Evolutionary conservation across 2,888 invertebrate species (phyloP).

Genomic region (Phengaris alcon): DNA sequence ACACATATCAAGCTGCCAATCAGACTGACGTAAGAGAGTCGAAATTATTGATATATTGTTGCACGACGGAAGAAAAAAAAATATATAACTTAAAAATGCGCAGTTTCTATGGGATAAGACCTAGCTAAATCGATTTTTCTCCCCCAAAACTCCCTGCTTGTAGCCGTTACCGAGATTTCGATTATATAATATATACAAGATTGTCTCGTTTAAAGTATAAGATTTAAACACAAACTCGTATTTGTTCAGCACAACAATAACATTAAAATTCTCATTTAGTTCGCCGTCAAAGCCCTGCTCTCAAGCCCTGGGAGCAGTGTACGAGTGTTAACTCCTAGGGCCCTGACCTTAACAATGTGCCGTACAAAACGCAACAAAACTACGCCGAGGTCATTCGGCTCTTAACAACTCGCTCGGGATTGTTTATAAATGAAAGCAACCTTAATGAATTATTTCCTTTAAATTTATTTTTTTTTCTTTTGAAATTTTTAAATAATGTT

Average conservation of each 20-base stretch:
- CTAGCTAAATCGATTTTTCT: too few relatives aligned
- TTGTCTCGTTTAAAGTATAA: too few relatives aligned
- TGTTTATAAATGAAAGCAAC: conserved; percentile 15
- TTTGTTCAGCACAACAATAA: conserved; percentile 16
- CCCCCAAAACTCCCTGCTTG: too few relatives aligned
- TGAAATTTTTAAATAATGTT: background rate
- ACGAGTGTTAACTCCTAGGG: conserved; percentile 38
- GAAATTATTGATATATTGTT: too few relatives aligned
- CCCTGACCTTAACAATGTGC: conserved; percentile 39
- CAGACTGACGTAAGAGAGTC: too few relatives aligned
- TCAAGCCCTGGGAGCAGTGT: conserved; percentile 33
- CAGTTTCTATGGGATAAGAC: too few relatives aligned
- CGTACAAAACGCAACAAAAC: conserved; percentile 37
- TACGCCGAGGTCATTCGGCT: conserved; percentile 34
- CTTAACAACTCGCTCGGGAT: conserved; percentile 17
- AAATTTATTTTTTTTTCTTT: background rate
- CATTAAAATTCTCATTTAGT: conserved; percentile 32
- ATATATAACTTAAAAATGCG: too few relatives aligned
- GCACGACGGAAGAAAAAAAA: too few relatives aligned
- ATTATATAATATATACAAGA: too few relatives aligned
- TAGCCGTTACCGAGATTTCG: too few relatives aligned
- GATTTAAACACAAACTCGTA: background rate
- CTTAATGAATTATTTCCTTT: background rate
- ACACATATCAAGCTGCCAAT: too few relatives aligned
- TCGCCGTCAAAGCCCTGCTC: conserved; percentile 33